Evolutionary conservation across 2,888 invertebrate genomes (phyloP), one percentile per base, ranked within the genome.

Genomic region (Microctonus hyperodae): DNA sequence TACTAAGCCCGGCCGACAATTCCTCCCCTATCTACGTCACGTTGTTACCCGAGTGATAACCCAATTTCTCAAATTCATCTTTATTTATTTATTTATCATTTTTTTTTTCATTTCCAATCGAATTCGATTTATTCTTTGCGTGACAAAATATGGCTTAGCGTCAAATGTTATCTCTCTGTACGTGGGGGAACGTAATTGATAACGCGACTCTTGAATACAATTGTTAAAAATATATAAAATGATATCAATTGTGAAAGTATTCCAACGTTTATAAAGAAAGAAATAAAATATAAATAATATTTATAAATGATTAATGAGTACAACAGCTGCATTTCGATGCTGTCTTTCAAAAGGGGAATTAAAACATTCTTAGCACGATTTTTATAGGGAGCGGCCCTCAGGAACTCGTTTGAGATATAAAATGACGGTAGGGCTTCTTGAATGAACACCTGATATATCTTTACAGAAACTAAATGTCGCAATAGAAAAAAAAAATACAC

Each of bases 371-470:
- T 73, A 72, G 72, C 69, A 70, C 73, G 64, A 70, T 75, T 72
- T 72, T 74, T 75, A 70, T 75, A 75, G 75, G 77, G 75, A 75
- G 73, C 74, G 74, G 72, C 77, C 72, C 74, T 20, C 44, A 74
- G 56, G 33, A 66, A 61, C 66, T 33, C 56, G 56, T 66, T 66
- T 55, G 13, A 31, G 23, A 23, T 48, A 44, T n/a, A 28, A n/a
- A 55, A 31, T 4, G n/a, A 20, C 7, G 16, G 5, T 1, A 44
- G 16, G 16, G 16, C n/a, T 55, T 7, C 31, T 7, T 11, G 6
- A n/a, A 1, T 31, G 6, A 9, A 16, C 55, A 33, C 33, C 55
- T 55, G 55, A 13, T 10, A 16, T 31, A 37, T 37, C n/a, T 7
- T 7, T 1, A 20, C 16, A 16, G 16, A 7, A 2, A 16, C 9